Conservation (phyloP, 2,113 vertebrate species). For the Dissostichus mawsoni region DNA sequence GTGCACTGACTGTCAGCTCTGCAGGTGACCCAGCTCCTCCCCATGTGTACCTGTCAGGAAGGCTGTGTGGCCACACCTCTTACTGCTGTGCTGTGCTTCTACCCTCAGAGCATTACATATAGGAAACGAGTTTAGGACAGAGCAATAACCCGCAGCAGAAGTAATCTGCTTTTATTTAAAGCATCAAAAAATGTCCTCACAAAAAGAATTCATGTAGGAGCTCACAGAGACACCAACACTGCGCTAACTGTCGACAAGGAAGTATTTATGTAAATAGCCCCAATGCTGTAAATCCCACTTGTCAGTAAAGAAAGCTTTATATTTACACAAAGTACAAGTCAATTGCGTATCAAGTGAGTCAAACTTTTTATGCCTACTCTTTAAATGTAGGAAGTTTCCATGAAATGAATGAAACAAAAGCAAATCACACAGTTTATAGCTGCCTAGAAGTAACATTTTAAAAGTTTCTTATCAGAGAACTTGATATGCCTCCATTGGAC, state of each 20-base stretch:
- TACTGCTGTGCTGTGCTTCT: conserved; percentile 52
- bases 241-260: conserved; percentile 5
- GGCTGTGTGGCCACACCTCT: conserved; percentile 76
- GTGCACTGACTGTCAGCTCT: conserved; percentile 84
- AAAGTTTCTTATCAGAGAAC: background rate
- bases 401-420: background rate
- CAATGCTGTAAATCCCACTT: conserved; percentile 12
- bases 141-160: background rate
- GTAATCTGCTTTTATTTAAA: background rate
- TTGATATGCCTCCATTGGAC: too few relatives aligned
- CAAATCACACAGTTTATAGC: background rate
- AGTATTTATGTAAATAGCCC: conserved; percentile 8
- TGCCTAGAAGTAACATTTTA: background rate
- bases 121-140: conserved; percentile 13
- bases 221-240: background rate
- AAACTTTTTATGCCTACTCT: background rate
- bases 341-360: background rate
- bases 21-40: conserved; percentile 85
- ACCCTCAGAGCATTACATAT: conserved; percentile 27
- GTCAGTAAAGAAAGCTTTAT: background rate
- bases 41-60: conserved; percentile 84
- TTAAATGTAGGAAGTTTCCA: background rate
- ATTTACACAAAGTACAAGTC: background rate
- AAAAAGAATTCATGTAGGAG: background rate
- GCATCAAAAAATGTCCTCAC: background rate